Conservation (phyloP, 2,888 invertebrate genomes). For the Linnaemya tessellans region DNA sequence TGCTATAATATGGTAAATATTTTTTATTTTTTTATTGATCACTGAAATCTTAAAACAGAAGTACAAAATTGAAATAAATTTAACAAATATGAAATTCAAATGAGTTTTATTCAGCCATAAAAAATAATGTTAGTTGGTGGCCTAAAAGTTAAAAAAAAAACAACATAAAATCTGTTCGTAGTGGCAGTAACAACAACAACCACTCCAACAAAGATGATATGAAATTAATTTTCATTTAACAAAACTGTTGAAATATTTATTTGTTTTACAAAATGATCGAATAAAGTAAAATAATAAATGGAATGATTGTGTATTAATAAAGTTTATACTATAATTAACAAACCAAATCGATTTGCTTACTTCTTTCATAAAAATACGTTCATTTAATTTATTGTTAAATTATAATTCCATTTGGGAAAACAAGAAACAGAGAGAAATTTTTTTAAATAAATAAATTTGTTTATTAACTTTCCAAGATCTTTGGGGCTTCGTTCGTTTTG, state of each 20-base stretch:
- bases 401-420: too few relatives aligned
- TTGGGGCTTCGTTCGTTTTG: too few relatives aligned
- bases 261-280: constrained; percentile 56
- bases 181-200: constrained; percentile 7
- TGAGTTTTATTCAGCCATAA: constrained; percentile 49
- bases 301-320: neutral
- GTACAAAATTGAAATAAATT: constrained; percentile 46
- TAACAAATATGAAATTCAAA: constrained; percentile 62
- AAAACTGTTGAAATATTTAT: constrained; percentile 70
- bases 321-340: constrained; percentile 56
- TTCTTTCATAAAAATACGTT: neutral
- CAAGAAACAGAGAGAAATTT: too few relatives aligned
- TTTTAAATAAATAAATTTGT: too few relatives aligned
- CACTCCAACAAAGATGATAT: constrained; percentile 2
- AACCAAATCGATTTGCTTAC: constrained; percentile 26
- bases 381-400: too few relatives aligned
- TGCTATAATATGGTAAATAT: constrained; percentile 41
- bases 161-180: constrained; percentile 21
- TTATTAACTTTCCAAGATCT: too few relatives aligned
- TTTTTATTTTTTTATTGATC: constrained; percentile 57
- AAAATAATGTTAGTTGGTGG: constrained; percentile 70
- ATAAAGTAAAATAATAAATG: constrained; percentile 12
- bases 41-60: constrained; percentile 51
- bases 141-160: constrained; percentile 43
- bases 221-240: constrained; percentile 61